A percentile compares a stretch with the other conserved stretches of the same genome.
These are phyloP conservation scores for Trisateles emortualis DNA, from an alignment of 2,888 invertebrate species.

Conservation along the genomic window DNA sequence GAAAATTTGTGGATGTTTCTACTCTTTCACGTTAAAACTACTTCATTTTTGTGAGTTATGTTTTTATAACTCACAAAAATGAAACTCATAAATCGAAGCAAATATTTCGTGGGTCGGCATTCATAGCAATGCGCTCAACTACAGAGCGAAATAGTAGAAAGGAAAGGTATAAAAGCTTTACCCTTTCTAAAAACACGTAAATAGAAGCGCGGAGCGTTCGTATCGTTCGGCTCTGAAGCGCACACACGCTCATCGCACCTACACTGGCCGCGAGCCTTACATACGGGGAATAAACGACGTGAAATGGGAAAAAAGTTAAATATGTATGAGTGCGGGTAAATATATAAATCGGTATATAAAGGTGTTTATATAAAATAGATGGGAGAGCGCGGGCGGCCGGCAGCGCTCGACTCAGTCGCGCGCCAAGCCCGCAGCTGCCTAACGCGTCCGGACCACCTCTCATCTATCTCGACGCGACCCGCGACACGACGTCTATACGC, in stretches of 20 bases:
- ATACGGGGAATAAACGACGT: slow-evolving; percentile 84
- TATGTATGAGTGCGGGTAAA: slow-evolving; percentile 87
- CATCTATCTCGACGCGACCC: no score
- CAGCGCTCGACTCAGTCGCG: slow-evolving; percentile 74
- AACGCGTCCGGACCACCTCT: slow-evolving; percentile 33
- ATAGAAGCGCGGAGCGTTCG: slow-evolving; percentile 75
- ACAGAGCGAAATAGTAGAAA: slow-evolving; percentile 80
- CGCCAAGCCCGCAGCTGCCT: slow-evolving; percentile 63
- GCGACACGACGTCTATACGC: slow-evolving; percentile 18
- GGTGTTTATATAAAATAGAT: slow-evolving; percentile 82
- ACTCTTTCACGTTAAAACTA: no score
- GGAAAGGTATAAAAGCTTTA: slow-evolving; percentile 85
- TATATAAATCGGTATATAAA: slow-evolving; percentile 86
- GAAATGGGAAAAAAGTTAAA: slow-evolving; percentile 87
- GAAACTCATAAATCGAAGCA: slow-evolving; percentile 81
- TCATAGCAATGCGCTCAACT: slow-evolving; percentile 76
- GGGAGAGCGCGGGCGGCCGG: slow-evolving; percentile 67
- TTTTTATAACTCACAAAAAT: slow-evolving; percentile 73
- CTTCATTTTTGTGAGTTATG: no score
- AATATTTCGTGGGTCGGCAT: slow-evolving; percentile 78
- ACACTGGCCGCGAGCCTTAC: slow-evolving; percentile 67
- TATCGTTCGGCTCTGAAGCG: slow-evolving; percentile 65
- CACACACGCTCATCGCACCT: slow-evolving; percentile 67
- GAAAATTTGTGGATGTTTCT: no score
- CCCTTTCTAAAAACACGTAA: slow-evolving; percentile 86